Evolutionary conservation across 2,888 invertebrate genomes (phyloP).

Genomic region (Rutpela maculata): DNA sequence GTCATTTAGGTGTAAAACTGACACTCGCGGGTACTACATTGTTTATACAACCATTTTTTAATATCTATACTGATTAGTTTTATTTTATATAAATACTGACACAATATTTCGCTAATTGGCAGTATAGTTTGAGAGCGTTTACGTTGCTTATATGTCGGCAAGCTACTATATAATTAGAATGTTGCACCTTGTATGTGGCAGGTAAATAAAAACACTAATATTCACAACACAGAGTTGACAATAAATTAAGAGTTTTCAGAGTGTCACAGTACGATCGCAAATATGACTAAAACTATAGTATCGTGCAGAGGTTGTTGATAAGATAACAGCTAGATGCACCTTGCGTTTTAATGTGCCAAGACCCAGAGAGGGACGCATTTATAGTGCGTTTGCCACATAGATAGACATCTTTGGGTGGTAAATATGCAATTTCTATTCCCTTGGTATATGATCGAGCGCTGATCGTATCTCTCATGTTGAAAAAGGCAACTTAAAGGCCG

Average conservation of each 20-base stretch:
- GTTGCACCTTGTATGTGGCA: neutral
- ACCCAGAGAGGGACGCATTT: neutral
- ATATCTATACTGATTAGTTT: no score
- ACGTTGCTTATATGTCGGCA: no score
- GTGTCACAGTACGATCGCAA: slow-evolving; percentile 24
- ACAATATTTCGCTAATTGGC: no score
- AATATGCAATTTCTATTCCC: slow-evolving; percentile 48
- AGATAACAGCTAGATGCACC: slow-evolving; percentile 33
- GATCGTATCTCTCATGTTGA: slow-evolving; percentile 41
- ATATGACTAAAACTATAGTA: slow-evolving; percentile 8
- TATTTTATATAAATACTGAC: no score
- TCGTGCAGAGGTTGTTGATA: slow-evolving; percentile 31
- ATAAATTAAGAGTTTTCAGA: slow-evolving; percentile 9
- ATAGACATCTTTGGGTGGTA: slow-evolving; percentile 36
- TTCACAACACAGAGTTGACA: neutral
- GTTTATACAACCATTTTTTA: no score
- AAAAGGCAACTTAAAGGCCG: slow-evolving; percentile 41
- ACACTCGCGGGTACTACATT: no score
- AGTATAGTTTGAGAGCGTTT: no score
- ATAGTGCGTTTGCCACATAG: slow-evolving; percentile 15
- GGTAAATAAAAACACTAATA: neutral
- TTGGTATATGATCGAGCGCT: slow-evolving; percentile 32
- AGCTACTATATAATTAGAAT: no score
- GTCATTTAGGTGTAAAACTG: no score
- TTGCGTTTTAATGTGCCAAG: slow-evolving; percentile 24